Evolutionary conservation across 2,113 vertebrate genomes (phyloP), one percentile per base, ranked within the genome.

Genomic region (Eonycteris spelaea): DNA sequence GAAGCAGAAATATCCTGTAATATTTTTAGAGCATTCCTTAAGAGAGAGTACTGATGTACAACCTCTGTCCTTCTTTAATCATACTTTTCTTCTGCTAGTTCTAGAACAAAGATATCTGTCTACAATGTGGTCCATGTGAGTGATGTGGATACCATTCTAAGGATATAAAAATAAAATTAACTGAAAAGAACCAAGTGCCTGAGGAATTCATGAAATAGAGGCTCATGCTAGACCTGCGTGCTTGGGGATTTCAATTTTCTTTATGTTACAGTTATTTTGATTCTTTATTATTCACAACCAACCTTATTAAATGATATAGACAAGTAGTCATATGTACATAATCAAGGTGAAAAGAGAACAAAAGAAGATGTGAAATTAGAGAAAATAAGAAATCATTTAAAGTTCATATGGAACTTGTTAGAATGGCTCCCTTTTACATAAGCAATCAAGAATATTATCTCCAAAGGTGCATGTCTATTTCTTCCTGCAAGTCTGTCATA

Each of bases 331-430:
- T 38, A 48, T 48, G 13, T 7, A 79, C 19, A 57, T 38, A 68
- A 75, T 75, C 68, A 90, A 68, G 2, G 4, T 45, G 19, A 45
- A 94, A 82, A 11, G 18, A 86, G 19, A 92, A 86, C 6, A 68
- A 94, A 88, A 75, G 12, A 30, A 85, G 22, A 74, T 89, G 90
- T 82, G 82, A 90, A 90, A 10, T 80, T 63, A 92, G 63, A 70
- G 59, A 75, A 90, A 95, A 86, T 14, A 80, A 8, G 24, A 35
- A 95, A 30, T 55, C 12, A 77, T 33, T 80, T 93, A 78, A 79
- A 79, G 35, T 78, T 51, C 28, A 73, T 53, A 38, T 86, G 48
- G 5, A 86, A 6, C 21, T 59, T 86, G 18, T 24, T 71, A 83
- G 28, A 90, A 86, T 53, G 45, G 0, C 28, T 75, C 3, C 6